Conservation (phyloP, 2,888 invertebrate species). For the Leucophenga maculata region DNA sequence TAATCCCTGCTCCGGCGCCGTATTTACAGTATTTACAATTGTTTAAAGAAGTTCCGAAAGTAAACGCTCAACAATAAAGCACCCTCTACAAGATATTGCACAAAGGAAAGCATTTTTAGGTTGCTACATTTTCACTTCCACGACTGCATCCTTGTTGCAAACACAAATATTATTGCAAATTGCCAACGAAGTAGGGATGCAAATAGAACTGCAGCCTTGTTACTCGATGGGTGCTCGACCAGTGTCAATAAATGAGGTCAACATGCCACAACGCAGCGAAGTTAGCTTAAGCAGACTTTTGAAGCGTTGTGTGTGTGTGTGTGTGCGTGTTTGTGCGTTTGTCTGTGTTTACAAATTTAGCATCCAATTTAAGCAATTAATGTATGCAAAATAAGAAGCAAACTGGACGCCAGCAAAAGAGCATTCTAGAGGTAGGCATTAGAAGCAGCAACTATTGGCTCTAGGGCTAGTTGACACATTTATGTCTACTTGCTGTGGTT, state of each 20-base stretch:
- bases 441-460: background rate
- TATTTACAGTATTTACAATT: no score
- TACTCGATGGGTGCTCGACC: background rate
- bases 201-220: slow-evolving; percentile 26
- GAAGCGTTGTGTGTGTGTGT: background rate
- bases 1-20: no score
- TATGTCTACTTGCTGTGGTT: no score
- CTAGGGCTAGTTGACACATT: background rate
- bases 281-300: background rate
- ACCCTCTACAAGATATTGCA: no score
- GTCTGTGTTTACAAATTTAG: slow-evolving; percentile 41
- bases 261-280: no score
- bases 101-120: background rate
- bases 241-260: slow-evolving; percentile 3
- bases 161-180: slow-evolving; percentile 50
- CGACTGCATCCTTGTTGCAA: background rate
- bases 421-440: background rate
- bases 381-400: slow-evolving; percentile 1
- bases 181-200: slow-evolving; percentile 30
- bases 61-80: no score
- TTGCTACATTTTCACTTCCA: no score
- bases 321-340: background rate
- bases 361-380: slow-evolving; percentile 59
- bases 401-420: background rate
- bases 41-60: no score